Base-by-base conservation (phyloP, 1,140 invertebrate species). In the Tetranychus urticae region DNA sequence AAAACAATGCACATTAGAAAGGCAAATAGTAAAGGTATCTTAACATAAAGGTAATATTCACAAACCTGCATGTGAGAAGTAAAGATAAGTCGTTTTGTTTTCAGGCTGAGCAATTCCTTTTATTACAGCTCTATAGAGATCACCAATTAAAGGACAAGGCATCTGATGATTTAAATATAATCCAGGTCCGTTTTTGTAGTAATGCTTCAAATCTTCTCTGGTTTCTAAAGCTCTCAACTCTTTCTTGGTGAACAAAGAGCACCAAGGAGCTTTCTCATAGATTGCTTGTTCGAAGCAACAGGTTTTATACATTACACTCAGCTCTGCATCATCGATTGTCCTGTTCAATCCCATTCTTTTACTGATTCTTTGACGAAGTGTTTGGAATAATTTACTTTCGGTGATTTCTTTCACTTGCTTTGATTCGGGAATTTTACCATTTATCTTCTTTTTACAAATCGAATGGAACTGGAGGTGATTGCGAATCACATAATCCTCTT, bases 1-100 rank as follows among this genome's bases (percentile, higher is more conserved):
- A 23, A 23, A 23, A 23, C 23, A 23, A 23, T 23, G 23, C 23
- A 23, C 23, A 23, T 23, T 23, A 23, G 23, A 23, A 23, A 23
- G 0, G 10, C 0, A 42, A 42, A 6, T 42, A 42, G 39, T 10
- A 5, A 42, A 42, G 10, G 39, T 77, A 10, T 82, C 76, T 57
- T 87, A 70, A 34, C 91, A 60, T 56, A 62, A 33, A 23, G 57
- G n/a, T 52, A 58, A 58, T 42, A 23, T 42, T 5, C 5, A 42
- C 39, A 46, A 65, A 37, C 66, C 66, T 13, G 66, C 63, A 61
- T 67, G 66, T 47, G 64, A 62, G 37, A 67, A 66, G 12, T 67
- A 61, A 4, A 67, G 48, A 8, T 64, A 63, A 34, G 57, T 58
- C 46, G 56, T 63, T 4, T 14, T 33, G 5, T 47, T 35, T 61